Evolutionary conservation across 2,113 vertebrate genomes (phyloP), one percentile per base, ranked within the genome.

Genomic region (Prunella fulvescens): DNA sequence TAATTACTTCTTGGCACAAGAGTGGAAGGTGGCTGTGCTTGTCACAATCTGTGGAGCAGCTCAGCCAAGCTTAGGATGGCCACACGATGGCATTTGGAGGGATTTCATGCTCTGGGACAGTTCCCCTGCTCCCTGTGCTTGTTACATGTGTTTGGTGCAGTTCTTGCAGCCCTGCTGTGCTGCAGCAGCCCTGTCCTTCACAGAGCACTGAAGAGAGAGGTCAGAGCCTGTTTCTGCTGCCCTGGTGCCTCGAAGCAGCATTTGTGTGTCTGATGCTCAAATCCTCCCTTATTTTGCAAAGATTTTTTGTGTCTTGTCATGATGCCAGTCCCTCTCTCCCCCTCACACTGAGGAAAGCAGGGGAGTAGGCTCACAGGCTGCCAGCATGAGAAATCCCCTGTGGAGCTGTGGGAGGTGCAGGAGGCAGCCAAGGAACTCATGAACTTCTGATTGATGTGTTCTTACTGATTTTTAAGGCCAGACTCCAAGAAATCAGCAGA

Each of bases 1-100:
- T 70, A 93, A 86, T 95, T 86, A 86, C 70, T 93, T 91, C 62
- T 93, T 91, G 96, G 90, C 64, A 77, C 48, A 87, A 37, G 39
- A 54, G 83, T 56, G 60, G 73, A 92, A 94, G 65, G 76, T 82
- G 73, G 14, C 29, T 76, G 57, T 5, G 13, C 58, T 80, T 76
- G 47, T 57, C 40, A 76, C 37, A 28, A 26, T 10, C 62, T 13
- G 50, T 37, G 62, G 73, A 95, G 58, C 66, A 90, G 89, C 95
- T 92, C 78, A 88, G 88, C 60, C 93, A 70, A 37, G 83, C 51
- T 82, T 31, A 15, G 7, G 89, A 24, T 57, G 35, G 26, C 74
- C 91, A 92, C 94, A 86, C 74, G 65, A 51, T 44, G 62, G 94
- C 83, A 78, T 92, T 92, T 87, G 76, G 45, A 74, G 31, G 37